Evolutionary conservation across 1,140 invertebrate species (phyloP), one percentile per base, ranked within the genome.

Genomic region (Andricus grossulariae): DNA sequence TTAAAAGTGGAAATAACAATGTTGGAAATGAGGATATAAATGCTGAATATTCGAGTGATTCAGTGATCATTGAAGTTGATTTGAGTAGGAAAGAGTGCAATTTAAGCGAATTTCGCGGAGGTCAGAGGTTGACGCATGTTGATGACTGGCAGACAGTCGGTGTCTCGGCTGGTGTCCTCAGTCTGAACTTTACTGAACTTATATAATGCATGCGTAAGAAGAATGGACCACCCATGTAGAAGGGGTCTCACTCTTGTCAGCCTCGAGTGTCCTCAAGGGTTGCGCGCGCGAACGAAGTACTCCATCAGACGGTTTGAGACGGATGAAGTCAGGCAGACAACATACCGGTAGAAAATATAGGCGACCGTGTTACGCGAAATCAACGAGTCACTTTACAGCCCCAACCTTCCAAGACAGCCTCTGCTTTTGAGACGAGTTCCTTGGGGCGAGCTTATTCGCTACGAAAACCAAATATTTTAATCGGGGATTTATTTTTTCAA

Each of bases 221-320:
- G 88, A 90, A 90, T 86, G 88, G 90, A 91, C 90, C 90, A 91
- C 90, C 90, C 90, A 91, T 88, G 84, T 88, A 82, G 88, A 88
- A 78, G 72, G 80, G 81, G 74, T 72, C 79, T 55, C 84, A 84
- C 87, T 90, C 85, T 88, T 89, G 84, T 86, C 80, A 82, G 83
- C 81, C 81, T 87, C 83, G 81, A 89, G 89, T 84, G 84, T 85
- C 80, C 86, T 89, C 72, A 79, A 88, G 87, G 85, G 86, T 88
- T 87, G 86, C 72, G 84, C 88, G 87, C 87, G 88, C 86, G 87
- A 88, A 88, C 84, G 78, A 86, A 88, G 84, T 86, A 90, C 89
- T 90, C 86, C 87, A 89, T 89, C 87, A 84, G 84, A 80, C 83
- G 86, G 78, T 82, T 11, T 19, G 18, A 55, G 6, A 19, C n/a